Evolutionary conservation across 2,113 vertebrate genomes (phyloP).

Genomic region (Heterocephalus glaber): DNA sequence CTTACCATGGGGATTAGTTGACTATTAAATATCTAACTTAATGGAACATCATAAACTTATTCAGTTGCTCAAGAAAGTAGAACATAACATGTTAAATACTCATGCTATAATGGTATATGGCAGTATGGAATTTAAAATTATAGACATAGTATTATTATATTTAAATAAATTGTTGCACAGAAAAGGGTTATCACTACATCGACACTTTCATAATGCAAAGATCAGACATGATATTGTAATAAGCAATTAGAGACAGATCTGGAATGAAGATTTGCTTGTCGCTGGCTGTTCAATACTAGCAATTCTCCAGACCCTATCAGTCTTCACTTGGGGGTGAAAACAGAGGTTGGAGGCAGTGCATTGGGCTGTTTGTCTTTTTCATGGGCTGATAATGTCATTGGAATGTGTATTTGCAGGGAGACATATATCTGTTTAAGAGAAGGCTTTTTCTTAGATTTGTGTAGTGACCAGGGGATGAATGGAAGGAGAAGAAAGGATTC

Average conservation of each 20-base stretch:
- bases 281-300: background rate
- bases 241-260: background rate
- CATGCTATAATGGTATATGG: background rate
- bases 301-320: background rate
- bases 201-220: background rate
- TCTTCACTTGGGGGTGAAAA: background rate
- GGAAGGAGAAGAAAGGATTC: background rate
- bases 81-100: slow-evolving; percentile 11
- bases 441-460: slow-evolving; percentile 8
- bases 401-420: background rate
- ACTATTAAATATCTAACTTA: slow-evolving; percentile 38
- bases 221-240: background rate
- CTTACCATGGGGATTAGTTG: slow-evolving; percentile 43
- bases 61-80: slow-evolving; percentile 57
- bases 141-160: background rate
- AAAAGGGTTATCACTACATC: background rate
- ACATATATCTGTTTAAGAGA: background rate
- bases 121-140: slow-evolving; percentile 35
- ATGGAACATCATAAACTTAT: slow-evolving; percentile 13
- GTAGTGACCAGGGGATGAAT: background rate
- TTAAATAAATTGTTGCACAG: slow-evolving; percentile 20
- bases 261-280: background rate
- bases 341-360: background rate
- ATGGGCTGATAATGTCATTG: background rate
- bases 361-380: background rate